Evolutionary conservation across 2,113 vertebrate species (phyloP).

Genomic region (Oncorhynchus kisutch): DNA sequence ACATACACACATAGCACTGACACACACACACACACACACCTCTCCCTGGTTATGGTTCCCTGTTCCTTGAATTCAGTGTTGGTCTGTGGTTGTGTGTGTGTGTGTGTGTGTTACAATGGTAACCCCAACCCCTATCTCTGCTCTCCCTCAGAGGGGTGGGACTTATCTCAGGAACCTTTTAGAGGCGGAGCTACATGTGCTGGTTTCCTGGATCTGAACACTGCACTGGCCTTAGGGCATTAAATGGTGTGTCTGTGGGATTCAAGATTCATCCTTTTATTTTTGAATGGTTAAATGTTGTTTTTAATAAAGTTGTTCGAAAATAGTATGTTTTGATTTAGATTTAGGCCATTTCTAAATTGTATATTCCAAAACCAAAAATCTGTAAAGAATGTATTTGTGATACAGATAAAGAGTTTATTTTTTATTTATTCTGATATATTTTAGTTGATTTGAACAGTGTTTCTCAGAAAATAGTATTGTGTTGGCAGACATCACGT

Average conservation of each 20-base stretch:
- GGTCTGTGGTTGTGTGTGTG: not conserved
- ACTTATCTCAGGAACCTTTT: slow-evolving; percentile 62
- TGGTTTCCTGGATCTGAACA: not conserved
- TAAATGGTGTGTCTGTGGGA: slow-evolving; percentile 14
- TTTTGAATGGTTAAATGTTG: not conserved
- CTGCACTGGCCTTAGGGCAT: slow-evolving; percentile 42
- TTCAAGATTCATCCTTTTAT: not conserved
- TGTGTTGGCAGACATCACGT: too few relatives aligned
- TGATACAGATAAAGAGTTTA: slow-evolving; percentile 27
- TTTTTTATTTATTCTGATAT: slow-evolving; percentile 22
- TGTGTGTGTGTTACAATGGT: slow-evolving; percentile 38
- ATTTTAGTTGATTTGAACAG: slow-evolving; percentile 21
- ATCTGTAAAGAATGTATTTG: not conserved
- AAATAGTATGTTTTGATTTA: not conserved
- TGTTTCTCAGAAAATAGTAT: not conserved
- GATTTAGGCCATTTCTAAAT: not conserved
- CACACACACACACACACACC: slow-evolving; percentile 16
- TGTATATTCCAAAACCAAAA: too few relatives aligned
- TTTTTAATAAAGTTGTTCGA: slow-evolving; percentile 2
- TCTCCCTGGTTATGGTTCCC: too few relatives aligned
- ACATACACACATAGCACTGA: too few relatives aligned
- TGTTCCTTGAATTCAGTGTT: too few relatives aligned
- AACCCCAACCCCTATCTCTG: slow-evolving; percentile 1
- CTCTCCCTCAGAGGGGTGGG: slow-evolving; percentile 14
- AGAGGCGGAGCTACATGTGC: slow-evolving; percentile 11